Conservation (phyloP, 2,888 invertebrate species). For the Achlya flavicornis region DNA sequence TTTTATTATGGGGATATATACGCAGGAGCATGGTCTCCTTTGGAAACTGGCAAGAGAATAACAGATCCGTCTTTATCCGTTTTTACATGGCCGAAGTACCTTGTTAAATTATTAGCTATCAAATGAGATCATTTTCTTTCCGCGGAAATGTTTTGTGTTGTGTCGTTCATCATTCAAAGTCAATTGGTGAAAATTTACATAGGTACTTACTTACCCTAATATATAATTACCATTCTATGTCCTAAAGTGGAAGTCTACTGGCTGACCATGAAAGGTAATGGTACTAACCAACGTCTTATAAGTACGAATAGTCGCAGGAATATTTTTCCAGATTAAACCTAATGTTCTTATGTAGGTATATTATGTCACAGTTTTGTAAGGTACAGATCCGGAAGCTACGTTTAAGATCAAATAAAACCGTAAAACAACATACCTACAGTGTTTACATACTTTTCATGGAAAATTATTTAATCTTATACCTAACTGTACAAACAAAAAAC, state of each 20-base stretch:
- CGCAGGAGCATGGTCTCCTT: too few relatives aligned
- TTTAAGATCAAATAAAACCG: constrained; percentile 33
- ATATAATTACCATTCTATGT: neutral
- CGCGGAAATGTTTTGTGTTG: neutral
- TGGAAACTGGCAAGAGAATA: too few relatives aligned
- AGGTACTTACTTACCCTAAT: neutral
- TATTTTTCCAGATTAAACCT: neutral
- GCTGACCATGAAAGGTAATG: neutral
- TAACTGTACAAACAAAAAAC: constrained; percentile 64
- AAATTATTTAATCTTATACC: constrained; percentile 71
- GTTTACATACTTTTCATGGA: constrained; percentile 59
- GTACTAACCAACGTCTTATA: neutral
- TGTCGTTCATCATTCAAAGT: neutral
- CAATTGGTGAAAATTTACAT: neutral
- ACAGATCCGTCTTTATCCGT: too few relatives aligned
- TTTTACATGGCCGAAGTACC: too few relatives aligned
- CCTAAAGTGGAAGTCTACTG: neutral
- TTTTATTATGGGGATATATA: too few relatives aligned
- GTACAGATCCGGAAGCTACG: neutral
- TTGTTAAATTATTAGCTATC: too few relatives aligned
- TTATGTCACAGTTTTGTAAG: neutral
- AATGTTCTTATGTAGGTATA: neutral
- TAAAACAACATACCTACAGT: constrained; percentile 44
- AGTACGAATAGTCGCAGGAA: neutral
- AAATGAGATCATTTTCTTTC: neutral